Conservation (phyloP, 2,797 vertebrate genomes). For the Chelon labrosus region DNA sequence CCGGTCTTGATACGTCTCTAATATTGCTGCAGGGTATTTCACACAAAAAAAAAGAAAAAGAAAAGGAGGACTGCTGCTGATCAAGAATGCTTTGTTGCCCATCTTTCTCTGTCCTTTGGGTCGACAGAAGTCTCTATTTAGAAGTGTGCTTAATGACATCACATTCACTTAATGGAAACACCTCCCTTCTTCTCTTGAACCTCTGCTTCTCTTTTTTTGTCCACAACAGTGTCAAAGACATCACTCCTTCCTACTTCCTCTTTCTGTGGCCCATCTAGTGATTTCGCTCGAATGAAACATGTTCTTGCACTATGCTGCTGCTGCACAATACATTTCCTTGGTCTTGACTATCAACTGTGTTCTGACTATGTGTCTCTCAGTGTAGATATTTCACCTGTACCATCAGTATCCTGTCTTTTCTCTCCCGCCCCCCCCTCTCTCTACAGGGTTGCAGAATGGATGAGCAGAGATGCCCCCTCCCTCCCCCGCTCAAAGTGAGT, state of each 20-base stretch:
- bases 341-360: constrained; percentile 14
- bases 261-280: constrained; percentile 48
- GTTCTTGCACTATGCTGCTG: constrained; percentile 6
- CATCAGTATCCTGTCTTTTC: constrained; percentile 15
- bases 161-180: constrained; percentile 14
- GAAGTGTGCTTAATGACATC: constrained; percentile 3
- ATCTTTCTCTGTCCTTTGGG: constrained; percentile 33
- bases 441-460: constrained; percentile 93
- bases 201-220: constrained; percentile 36
- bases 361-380: constrained; percentile 5
- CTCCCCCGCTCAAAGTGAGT: constrained; percentile 81
- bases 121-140: constrained; percentile 16
- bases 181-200: constrained; percentile 15
- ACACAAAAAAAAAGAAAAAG: constrained; percentile 12
- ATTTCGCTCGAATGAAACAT: constrained; percentile 46
- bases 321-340: constrained; percentile 10
- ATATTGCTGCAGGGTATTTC: constrained; percentile 42
- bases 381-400: constrained; percentile 29
- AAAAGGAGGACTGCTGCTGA: background rate
- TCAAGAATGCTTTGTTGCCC: constrained; percentile 34
- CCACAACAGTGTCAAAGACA: background rate
- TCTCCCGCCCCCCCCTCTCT: constrained; percentile 17
- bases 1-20: constrained; percentile 34
- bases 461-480: constrained; percentile 88
- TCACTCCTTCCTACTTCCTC: constrained; percentile 55